Conservation (phyloP, 1,140 invertebrate genomes). For the Brevipalpus yothersi region DNA sequence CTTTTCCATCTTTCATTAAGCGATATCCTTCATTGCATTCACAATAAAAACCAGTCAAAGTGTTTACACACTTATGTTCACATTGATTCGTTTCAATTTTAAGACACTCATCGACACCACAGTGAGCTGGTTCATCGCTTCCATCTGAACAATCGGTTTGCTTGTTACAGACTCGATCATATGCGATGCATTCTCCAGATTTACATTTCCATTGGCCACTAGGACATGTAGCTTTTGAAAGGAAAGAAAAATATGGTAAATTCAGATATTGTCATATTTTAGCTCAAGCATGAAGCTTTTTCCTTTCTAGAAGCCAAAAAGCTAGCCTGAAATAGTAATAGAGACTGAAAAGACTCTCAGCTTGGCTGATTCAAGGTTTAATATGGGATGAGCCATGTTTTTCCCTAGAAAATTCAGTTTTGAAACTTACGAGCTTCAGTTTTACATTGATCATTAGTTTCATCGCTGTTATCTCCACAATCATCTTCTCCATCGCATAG, state of each 20-base stretch:
- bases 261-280: not conserved
- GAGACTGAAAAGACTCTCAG: not conserved
- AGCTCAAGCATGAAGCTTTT: not conserved
- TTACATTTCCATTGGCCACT: conserved; percentile 66
- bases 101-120: conserved; percentile 82
- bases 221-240: conserved; percentile 27
- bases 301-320: not conserved
- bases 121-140: conserved; percentile 78
- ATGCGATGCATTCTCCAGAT: conserved; percentile 75
- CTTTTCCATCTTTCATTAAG: conserved; percentile 23
- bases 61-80: conserved; percentile 82
- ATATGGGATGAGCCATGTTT: not conserved
- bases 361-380: not conserved
- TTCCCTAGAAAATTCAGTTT: too few species aligned
- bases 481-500: conserved; percentile 72
- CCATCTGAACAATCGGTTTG: conserved; percentile 72
- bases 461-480: conserved; percentile 27
- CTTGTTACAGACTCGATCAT: conserved; percentile 72
- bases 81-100: conserved; percentile 74
- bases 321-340: not conserved
- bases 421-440: not conserved
- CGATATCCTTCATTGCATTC: conserved; percentile 85
- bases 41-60: conserved; percentile 69
- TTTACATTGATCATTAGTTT: conserved; percentile 5
- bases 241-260: conserved; percentile 15